Base-by-base conservation (phyloP, 1,140 invertebrate species). In the Ditylenchus dipsaci region DNA sequence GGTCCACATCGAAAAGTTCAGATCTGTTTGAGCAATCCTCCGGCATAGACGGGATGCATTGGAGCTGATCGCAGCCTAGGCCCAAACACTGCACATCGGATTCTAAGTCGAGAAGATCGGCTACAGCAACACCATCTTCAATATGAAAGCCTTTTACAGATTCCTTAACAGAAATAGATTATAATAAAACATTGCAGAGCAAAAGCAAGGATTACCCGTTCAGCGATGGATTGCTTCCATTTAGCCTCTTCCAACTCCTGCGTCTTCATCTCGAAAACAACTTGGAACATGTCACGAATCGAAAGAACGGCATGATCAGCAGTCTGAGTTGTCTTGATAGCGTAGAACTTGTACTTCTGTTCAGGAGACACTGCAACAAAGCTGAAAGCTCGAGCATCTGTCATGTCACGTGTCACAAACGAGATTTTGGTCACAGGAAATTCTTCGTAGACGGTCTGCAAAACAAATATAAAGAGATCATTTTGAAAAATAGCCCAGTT, bases 401-500 rank as follows among this genome's bases (percentile, higher is more conserved):
- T 91, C 87, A 93, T 91, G 84, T 98, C 95, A 84, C 96, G 91
- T 38, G 95, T 93, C 72, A 98, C 97, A 85, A 97, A 98, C 5
- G 94, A 97, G 77, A 98, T 97, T 85, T 94, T 93, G 84, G 96
- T 92, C 38, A 98, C 94, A 5, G 93, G 91, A 86, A 98, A 95
- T 83, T 95, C 91, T 82, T 96, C 93, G 27, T 97, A 84, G 13
- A 92, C 91, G 79, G 93, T 91, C 92, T 95, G 83, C 33, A 88
- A 86, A 26, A 67, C 42, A 19, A 67, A 65, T 73, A 75, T 70
- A 61, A 11, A 0, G 19, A 38, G 15, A 21, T n/a, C n/a, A 15
- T 17, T 9, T 33, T 7, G 11, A 68, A 29, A 86, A 86, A n/a
- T n/a, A n/a, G n/a, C n/a, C n/a, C n/a, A n/a, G n/a, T 86, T 86